Base-by-base conservation (phyloP, 1,140 invertebrate species). In the Pteromalus puparum region DNA sequence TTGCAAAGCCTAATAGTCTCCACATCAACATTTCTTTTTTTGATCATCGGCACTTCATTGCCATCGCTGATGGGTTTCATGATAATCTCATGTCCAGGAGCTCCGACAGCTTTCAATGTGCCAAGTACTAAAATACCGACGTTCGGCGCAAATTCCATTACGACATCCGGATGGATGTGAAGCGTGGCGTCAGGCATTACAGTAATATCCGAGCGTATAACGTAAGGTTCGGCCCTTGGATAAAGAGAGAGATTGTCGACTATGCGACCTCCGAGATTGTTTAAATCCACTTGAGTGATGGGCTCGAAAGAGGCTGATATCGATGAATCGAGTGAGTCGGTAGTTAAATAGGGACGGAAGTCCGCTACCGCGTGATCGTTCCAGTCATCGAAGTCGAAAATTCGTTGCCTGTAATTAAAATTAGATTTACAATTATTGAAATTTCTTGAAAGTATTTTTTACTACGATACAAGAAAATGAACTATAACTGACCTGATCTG, bases 351-450 rank as follows among this genome's bases (percentile, higher is more conserved):
- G 0, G 98, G 99, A 83, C 95, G 94, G 91, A 97, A 99, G 26
- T 96, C 94, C 0, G 98, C 98, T 61, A 98, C 95, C 0, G 98
- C 98, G 91, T 98, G 98, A 92, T 98, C 98, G 90, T 99, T 99
- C 99, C 99, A 99, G 90, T 99, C 99, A 92, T 99, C 98, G 93
- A 99, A 99, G 93, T 99, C 99, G 92, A 99, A 99, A 87, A 99
- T 99, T 90, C 96, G 95, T 74, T 95, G 94, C 46, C 91, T 92
- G 61, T 9, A 83, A 82, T 70, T 30, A 12, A 12, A 70, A 26
- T 10, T 70, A 30, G 26, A 28, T 28, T 18, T 70, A 30, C 2
- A 70, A 13, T 61, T 70, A 15, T 28, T 70, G 67, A 30, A 12
- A 70, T 28, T 70, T 70, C 4, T 70, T 28, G 10, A 26, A 2